phyloP scores from a whole-genome alignment of 2,888 invertebrate species.

The Busseola fusca region DNA sequence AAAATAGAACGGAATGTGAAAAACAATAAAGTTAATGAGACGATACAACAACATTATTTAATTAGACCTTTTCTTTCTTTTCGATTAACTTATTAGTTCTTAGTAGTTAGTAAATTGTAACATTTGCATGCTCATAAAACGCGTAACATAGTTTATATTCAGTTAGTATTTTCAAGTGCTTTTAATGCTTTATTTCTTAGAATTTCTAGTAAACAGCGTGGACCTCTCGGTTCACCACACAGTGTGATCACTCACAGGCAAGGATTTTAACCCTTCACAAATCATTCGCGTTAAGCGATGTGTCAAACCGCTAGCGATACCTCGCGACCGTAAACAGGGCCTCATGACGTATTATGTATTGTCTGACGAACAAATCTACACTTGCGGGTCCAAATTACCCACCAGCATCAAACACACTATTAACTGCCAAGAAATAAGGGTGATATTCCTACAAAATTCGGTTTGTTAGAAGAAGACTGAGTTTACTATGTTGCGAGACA shows the following conservation, averaged over 20 bases:
- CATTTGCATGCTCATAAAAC: conserved; percentile 17
- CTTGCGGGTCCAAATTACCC: conserved; percentile 59
- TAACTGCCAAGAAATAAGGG: conserved; percentile 61
- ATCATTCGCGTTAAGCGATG: conserved; percentile 83
- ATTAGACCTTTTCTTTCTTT: not conserved
- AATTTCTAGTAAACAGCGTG: conserved; percentile 30
- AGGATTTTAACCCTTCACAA: conserved; percentile 79
- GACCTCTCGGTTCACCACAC: conserved; percentile 43
- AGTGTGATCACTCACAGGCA: conserved; percentile 61
- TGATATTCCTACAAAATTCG: conserved; percentile 29
- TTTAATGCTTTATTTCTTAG: conserved; percentile 14
- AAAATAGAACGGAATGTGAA: conserved; percentile 6
- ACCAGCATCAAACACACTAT: conserved; percentile 43
- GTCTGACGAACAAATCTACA: conserved; percentile 70
- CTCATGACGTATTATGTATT: conserved; percentile 85
- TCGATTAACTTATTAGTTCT: not conserved
- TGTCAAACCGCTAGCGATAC: conserved; percentile 84
- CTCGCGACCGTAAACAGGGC: conserved; percentile 81
- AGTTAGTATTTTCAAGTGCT: not conserved
- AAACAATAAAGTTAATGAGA: not conserved
- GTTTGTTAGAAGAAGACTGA: conserved; percentile 24
- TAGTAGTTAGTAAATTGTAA: not conserved
- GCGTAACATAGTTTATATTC: conserved; percentile 2
- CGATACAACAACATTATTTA: not conserved
- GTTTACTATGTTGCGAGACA: conserved; percentile 84